Evolutionary conservation across 2,797 vertebrate species (phyloP), one percentile per base, ranked within the genome.

Genomic region (Chloroceryle amazona): DNA sequence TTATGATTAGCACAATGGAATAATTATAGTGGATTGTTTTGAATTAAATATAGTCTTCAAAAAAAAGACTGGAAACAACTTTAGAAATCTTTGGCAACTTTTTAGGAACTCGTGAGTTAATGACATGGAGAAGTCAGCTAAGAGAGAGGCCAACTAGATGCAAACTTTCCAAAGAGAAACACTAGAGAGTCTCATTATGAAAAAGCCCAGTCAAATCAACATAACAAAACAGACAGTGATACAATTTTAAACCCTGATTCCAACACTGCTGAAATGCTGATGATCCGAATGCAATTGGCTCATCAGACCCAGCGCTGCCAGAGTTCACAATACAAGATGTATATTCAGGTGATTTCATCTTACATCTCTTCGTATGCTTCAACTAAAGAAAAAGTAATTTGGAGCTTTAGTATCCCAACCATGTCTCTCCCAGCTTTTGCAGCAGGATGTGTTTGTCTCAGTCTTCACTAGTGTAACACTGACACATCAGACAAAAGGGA

Each of bases 341-440:
- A 41, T 58, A 61, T 90, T 85, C 92, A 76, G 25, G 66, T 9
- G 0, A 89, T 91, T 97, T 97, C 92, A 93, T 42, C 1, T 95
- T 93, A 90, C 11, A 72, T 81, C 93, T 84, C 60, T 73, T 90
- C 62, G 13, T 12, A 51, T 23, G 25, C 23, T 86, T 96, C 54
- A 73, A 61, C 6, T 41, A 44, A 31, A 85, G 86, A 75, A 58
- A 80, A 25, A 81, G 9, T 72, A 90, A 67, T 47, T 31, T 5
- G 28, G 46, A 57, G 58, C 15, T 42, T 54, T 73, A 33, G 1
- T 20, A 55, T 37, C 52, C 17, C 47, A 54, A 22, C 9, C 86
- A 91, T 80, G 10, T 41, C 29, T 47, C 23, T 83, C n/a, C 6
- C 15, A 57, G 22, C 13, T 87, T 85, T 63, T 42, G 10, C 15